Conservation (phyloP, 1,140 invertebrate genomes). For the Formica exsecta region DNA sequence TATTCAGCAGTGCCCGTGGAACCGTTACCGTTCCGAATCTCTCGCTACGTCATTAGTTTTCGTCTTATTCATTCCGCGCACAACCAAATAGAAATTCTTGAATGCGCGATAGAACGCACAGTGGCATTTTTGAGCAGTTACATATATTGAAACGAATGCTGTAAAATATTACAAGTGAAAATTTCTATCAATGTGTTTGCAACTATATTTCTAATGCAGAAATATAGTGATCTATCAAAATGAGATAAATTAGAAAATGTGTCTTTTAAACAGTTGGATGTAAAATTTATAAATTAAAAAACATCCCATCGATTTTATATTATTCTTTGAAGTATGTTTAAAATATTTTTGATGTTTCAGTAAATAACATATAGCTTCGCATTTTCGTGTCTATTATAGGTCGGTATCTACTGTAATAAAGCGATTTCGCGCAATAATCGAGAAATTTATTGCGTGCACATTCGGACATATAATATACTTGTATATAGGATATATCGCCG, state of each 20-base stretch:
- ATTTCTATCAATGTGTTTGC: too few relatives aligned
- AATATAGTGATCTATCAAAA: too few relatives aligned
- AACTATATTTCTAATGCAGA: too few relatives aligned
- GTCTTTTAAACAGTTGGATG: too few relatives aligned
- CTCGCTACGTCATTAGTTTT: slow-evolving; percentile 72
- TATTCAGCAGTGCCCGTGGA: slow-evolving; percentile 42
- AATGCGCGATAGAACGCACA: neutral
- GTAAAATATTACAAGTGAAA: too few relatives aligned
- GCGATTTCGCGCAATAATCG: slow-evolving; percentile 39
- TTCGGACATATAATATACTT: neutral
- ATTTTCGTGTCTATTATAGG: slow-evolving; percentile 21
- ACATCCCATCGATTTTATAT: neutral
- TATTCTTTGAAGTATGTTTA: neutral
- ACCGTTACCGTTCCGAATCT: slow-evolving; percentile 69
- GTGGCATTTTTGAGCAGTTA: neutral
- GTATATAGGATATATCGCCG: neutral
- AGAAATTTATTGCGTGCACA: slow-evolving; percentile 33
- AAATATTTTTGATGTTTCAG: neutral
- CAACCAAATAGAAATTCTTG: neutral
- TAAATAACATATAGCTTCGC: neutral
- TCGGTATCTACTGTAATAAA: slow-evolving; percentile 17
- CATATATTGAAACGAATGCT: too few relatives aligned
- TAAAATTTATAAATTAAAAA: neutral
- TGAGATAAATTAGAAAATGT: too few relatives aligned
- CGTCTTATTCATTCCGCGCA: slow-evolving; percentile 65